Conservation (phyloP, 2,797 vertebrate genomes). For the Tamandua tetradactyla region DNA sequence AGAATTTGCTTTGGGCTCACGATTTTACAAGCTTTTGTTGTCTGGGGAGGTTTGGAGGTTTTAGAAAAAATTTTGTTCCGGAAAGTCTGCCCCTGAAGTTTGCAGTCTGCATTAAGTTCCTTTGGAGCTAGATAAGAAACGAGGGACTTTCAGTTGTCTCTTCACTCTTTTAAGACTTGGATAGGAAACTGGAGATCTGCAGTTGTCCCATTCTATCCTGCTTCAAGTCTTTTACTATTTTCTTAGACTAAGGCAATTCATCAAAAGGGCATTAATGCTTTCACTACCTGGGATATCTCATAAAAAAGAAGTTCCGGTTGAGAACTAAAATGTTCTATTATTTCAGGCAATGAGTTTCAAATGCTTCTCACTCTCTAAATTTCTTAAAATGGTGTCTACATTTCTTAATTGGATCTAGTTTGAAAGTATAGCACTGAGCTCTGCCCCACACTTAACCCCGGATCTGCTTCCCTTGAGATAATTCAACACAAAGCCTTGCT, state of each 20-base stretch:
- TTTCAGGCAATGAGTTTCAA: neutral
- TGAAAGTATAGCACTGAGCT: neutral
- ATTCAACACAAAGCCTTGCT: neutral
- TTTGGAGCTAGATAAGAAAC: no score
- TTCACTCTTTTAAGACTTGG: no score
- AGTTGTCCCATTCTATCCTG: no score
- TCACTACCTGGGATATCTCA: neutral
- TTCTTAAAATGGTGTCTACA: slow-evolving; percentile 5
- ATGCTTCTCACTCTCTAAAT: neutral
- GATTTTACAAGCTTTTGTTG: no score
- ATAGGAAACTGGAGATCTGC: no score
- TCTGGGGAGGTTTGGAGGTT: no score
- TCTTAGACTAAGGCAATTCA: neutral
- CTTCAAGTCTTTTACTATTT: neutral
- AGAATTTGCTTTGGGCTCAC: no score
- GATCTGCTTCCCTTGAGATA: neutral
- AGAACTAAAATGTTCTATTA: neutral
- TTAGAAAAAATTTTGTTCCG: no score
- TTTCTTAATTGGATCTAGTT: neutral
- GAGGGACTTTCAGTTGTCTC: no score
- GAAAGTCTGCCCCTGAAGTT: no score
- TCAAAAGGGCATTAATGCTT: neutral
- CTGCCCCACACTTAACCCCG: neutral
- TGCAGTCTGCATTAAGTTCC: no score
- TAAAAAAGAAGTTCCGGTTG: neutral